Evolutionary conservation across 2,888 invertebrate genomes (phyloP).

Genomic region (Embidobia sp.): DNA sequence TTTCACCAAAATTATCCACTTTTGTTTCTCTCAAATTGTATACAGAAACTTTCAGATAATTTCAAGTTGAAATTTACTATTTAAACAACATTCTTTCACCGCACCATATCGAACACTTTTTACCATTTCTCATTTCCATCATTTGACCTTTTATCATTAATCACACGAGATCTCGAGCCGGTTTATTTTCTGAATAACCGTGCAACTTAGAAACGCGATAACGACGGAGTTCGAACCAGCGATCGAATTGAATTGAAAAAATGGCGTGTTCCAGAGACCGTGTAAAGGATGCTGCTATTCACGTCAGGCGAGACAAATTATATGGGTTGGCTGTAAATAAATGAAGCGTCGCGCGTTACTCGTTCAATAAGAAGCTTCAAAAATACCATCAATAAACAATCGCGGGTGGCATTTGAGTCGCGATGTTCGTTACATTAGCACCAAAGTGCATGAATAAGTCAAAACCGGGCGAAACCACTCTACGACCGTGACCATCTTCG

Average conservation of each 20-base stretch:
- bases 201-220: too few species aligned
- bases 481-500: conserved; percentile 13
- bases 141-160: too few species aligned
- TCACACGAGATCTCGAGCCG: too few species aligned
- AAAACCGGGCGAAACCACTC: conserved; percentile 8
- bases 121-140: too few species aligned
- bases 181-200: too few species aligned
- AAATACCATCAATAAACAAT: conserved; percentile 40
- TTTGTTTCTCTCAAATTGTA: too few species aligned
- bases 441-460: conserved; percentile 28
- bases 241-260: conserved; percentile 7
- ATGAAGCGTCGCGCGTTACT: conserved; percentile 20
- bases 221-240: too few species aligned
- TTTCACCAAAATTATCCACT: too few species aligned
- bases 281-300: conserved; percentile 35
- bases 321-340: conserved; percentile 31
- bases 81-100: too few species aligned
- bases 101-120: too few species aligned
- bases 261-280: neutral
- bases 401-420: conserved; percentile 25
- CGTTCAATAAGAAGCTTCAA: conserved; percentile 33
- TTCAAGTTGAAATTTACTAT: too few species aligned
- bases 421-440: neutral
- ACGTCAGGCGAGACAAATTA: conserved; percentile 40
- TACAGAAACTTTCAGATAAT: too few species aligned